Conservation (phyloP, 64 coral and sea anemone species). For the Montipora cactus region DNA sequence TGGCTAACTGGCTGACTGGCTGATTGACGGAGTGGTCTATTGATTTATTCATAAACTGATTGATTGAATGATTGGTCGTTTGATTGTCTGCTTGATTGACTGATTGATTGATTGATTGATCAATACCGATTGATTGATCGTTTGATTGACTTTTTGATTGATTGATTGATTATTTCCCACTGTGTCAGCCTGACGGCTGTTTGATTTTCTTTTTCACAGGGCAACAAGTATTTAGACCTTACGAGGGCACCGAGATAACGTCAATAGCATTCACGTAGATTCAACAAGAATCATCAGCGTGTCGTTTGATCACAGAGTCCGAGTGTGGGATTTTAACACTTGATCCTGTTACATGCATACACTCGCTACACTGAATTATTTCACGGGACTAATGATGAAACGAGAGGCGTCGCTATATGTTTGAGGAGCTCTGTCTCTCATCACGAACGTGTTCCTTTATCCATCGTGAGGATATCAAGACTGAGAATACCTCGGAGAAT, state of each 20-base stretch:
- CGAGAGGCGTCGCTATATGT: too few species aligned
- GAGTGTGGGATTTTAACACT: slow-evolving; percentile 88
- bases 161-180: background rate
- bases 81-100: too few species aligned
- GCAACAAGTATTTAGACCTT: slow-evolving; percentile 82
- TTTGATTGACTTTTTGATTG: background rate
- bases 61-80: background rate
- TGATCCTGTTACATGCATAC: background rate
- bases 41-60: too few species aligned
- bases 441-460: too few species aligned
- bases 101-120: background rate
- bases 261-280: slow-evolving; percentile 89
- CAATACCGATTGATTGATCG: background rate
- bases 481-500: too few species aligned
- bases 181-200: background rate
- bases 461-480: too few species aligned
- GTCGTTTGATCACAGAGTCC: slow-evolving; percentile 79
- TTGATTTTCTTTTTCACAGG: slow-evolving; percentile 40
- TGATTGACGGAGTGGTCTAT: too few species aligned
- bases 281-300: slow-evolving; percentile 90
- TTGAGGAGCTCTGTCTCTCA: too few species aligned
- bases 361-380: too few species aligned
- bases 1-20: too few species aligned
- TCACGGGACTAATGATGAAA: too few species aligned
- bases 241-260: slow-evolving; percentile 73